Percentiles rank a stretch among this genome's conserved stretches.
phyloP scores from a whole-genome alignment of 1,140 invertebrate genomes.

The Aphelenchoides besseyi region DNA sequence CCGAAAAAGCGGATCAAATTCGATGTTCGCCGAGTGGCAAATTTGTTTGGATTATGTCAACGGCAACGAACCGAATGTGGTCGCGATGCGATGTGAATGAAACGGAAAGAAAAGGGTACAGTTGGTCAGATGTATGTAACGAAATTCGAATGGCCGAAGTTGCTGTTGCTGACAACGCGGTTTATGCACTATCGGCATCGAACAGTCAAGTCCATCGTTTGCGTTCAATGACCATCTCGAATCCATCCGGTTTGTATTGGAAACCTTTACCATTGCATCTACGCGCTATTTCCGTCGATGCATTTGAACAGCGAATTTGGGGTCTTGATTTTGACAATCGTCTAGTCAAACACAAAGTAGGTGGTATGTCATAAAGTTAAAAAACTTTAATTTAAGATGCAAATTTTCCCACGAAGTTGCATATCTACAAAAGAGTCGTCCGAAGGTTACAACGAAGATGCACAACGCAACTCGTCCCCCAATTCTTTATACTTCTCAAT shows the following conservation, averaged over 20 bases:
- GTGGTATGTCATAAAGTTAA: not conserved
- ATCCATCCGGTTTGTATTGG: conserved; percentile 21
- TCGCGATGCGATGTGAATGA: conserved; percentile 27
- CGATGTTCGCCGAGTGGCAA: conserved; percentile 26
- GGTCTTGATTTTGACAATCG: conserved; percentile 13
- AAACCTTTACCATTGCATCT: conserved; percentile 8
- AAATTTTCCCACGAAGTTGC: conserved; percentile 7
- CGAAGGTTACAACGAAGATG: not conserved
- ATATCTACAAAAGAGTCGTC: not conserved
- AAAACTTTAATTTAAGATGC: conserved; percentile 2
- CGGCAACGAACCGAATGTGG: conserved; percentile 19
- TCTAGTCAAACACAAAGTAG: conserved; percentile 14
- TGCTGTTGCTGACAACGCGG: conserved; percentile 27
- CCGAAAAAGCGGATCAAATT: conserved; percentile 34
- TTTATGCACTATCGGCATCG: not conserved
- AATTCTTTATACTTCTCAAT: too few relatives aligned
- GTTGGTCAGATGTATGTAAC: conserved; percentile 27
- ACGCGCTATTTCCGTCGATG: conserved; percentile 19
- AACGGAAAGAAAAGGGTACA: conserved; percentile 10
- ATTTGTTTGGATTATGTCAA: conserved; percentile 38
- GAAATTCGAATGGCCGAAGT: conserved; percentile 23
- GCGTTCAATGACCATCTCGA: not conserved
- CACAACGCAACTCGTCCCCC: not conserved
- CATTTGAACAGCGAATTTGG: conserved; percentile 20
- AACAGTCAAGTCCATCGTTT: conserved; percentile 16